Conservation (phyloP, 2,113 vertebrate genomes). For the Butorides virescens region DNA sequence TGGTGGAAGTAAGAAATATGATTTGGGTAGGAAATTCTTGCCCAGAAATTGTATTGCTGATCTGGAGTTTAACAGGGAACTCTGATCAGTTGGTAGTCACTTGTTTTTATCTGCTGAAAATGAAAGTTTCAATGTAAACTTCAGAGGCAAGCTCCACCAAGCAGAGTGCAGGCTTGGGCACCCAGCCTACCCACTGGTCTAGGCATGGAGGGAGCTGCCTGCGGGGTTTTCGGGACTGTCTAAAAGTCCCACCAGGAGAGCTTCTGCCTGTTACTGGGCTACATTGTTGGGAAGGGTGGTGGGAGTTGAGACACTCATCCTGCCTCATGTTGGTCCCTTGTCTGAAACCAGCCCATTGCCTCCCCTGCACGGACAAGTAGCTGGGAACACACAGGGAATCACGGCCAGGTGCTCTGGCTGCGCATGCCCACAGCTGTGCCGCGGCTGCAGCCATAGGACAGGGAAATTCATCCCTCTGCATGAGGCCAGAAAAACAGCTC, state of each 20-base stretch:
- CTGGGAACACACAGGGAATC: neutral
- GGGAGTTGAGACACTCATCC: neutral
- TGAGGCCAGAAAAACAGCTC: neutral
- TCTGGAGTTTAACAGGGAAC: neutral
- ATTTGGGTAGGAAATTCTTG: neutral
- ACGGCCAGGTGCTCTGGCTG: accelerated
- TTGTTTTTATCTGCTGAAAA: neutral
- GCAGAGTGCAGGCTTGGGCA: neutral
- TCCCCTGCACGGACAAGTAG: accelerated
- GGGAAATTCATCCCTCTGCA: neutral
- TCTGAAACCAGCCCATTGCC: neutral
- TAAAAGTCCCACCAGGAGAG: neutral
- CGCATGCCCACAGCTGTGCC: neutral
- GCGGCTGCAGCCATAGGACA: neutral
- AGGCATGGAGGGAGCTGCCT: neutral
- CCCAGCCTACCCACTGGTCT: accelerated
- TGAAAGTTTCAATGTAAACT: neutral
- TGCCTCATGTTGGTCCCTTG: accelerated
- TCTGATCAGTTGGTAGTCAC: neutral
- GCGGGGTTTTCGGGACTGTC: neutral
- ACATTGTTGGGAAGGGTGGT: accelerated
- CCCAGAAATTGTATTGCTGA: neutral
- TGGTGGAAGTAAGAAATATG: neutral
- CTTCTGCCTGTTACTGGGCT: neutral
- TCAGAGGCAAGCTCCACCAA: neutral